Evolutionary conservation across 2,113 vertebrate genomes (phyloP), one percentile per base, ranked within the genome.

Genomic region (Irena cyanogastra): DNA sequence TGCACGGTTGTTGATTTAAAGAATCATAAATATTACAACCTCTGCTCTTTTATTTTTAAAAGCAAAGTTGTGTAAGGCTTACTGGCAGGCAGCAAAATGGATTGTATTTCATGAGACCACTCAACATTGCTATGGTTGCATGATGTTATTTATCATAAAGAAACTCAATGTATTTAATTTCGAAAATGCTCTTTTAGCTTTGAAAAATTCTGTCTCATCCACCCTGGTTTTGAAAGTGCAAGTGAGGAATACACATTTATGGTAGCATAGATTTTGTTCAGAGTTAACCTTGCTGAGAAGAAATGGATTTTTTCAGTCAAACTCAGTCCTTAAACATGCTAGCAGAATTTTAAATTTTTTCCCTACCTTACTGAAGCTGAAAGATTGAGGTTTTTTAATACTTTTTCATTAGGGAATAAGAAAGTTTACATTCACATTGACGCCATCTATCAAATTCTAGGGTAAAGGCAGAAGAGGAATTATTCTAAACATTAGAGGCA

Each of bases 11-110:
- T 70, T 92, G 93, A 90, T 86, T 75, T 94, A 88, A 96, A 87
- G 65, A 95, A 93, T 74, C 85, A 95, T 93, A 90, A 95, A 76
- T 95, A 90, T 87, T 95, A 78, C 88, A 87, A 22, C 26, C 53
- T 68, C 78, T 37, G 31, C 50, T 86, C 75, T 91, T 94, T 81
- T 71, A 64, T 64, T 95, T 96, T 94, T 93, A 68, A 96, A 92
- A 92, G 90, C 83, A 31, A 87, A 89, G 53, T 61, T 92, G 77
- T 82, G 72, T 82, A 93, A 87, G 52, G 12, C 72, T 78, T 64
- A 30, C 83, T 69, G 64, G n/a, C 72, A 90, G 69, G 47, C 49
- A 54, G 45, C 61, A 95, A 83, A 92, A 64, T 4, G 33, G 68
- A 71, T 35, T 52, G n/a, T 63, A 65, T 83, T 96, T 83, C 69